Evolutionary conservation across 2,888 invertebrate species (phyloP), one percentile per base, ranked within the genome.

Genomic region (Drosophila kokeensis): DNA sequence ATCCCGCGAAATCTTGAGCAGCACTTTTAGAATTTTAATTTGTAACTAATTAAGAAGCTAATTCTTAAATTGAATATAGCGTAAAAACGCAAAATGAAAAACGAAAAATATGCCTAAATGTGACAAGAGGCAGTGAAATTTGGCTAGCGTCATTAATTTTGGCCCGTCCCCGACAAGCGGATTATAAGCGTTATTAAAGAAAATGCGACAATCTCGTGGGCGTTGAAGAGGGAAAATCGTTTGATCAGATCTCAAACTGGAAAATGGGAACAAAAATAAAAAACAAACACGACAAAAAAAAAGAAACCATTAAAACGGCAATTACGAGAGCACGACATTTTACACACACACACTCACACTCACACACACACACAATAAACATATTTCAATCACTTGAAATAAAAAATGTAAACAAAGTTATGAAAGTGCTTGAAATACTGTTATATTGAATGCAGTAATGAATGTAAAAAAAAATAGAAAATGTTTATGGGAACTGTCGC

Each of bases 21-120:
- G 30, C 52, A 65, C 60, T 80, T 69, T 65, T 29, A 54, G 63
- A 66, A 79, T 85, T 81, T 84, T 67, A 73, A 84, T 81, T 87
- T 69, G 45, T 27, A 73, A 83, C 86, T 85, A 85, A 85, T 85
- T 85, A 86, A 78, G 65, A 59, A 72, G 69, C 88, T 76, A 88
- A 82, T 86, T 82, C 59, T 65, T 58, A 48, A 77, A 75, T 70
- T 36, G 42, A 71, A 77, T 63, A 73, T 60, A 54, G 54, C 36
- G 60, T 50, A 50, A 67, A 70, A 71, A 62, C 61, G 80, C 59
- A 60, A 60, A 30, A 59, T 75, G 72, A 85, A 70, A 67, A 65
- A 85, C 71, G 74, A 48, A 69, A 63, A 69, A 81, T 84, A 71
- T 76, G 71, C 70, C 73, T 62, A 54, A 74, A 71, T 82, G 74